Percentiles rank a stretch among this genome's conserved stretches.
phyloP scores from a whole-genome alignment of 2,888 invertebrate genomes.

The Drosophila sordidula region DNA sequence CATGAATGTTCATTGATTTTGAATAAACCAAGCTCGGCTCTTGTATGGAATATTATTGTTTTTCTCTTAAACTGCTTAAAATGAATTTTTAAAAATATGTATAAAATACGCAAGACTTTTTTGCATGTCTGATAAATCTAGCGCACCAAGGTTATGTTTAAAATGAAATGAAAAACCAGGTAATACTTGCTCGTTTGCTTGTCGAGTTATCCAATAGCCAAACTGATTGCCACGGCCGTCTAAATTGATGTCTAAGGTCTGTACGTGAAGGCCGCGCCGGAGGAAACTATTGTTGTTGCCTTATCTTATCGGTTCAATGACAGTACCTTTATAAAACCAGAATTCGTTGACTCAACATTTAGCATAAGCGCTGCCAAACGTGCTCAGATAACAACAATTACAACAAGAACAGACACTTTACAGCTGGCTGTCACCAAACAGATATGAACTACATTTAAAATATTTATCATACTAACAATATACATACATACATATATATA shows the following conservation, averaged over 20 bases:
- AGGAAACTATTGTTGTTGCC: slow-evolving; percentile 3
- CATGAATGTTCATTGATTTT: too few species aligned
- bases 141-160: too few species aligned
- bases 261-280: slow-evolving; percentile 19
- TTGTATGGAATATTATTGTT: too few species aligned
- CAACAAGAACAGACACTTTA: slow-evolving; percentile 4
- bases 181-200: not conserved
- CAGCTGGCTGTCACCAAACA: slow-evolving; percentile 13
- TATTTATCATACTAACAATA: slow-evolving; percentile 9
- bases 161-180: not conserved
- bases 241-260: slow-evolving; percentile 11
- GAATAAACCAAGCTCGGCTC: too few species aligned
- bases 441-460: slow-evolving; percentile 1
- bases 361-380: slow-evolving; percentile 36
- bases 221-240: slow-evolving; percentile 7
- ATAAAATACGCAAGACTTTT: too few species aligned
- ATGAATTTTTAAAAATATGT: not conserved
- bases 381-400: slow-evolving; percentile 40
- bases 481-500: not conserved
- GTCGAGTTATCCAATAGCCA: not conserved
- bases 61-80: too few species aligned
- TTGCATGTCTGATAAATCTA: too few species aligned
- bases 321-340: slow-evolving; percentile 6
- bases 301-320: slow-evolving; percentile 48
- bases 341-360: slow-evolving; percentile 18